These are phyloP conservation scores for Cheilosia variabilis DNA, from an alignment of 2,888 invertebrate genomes.

Conservation along the genomic window DNA sequence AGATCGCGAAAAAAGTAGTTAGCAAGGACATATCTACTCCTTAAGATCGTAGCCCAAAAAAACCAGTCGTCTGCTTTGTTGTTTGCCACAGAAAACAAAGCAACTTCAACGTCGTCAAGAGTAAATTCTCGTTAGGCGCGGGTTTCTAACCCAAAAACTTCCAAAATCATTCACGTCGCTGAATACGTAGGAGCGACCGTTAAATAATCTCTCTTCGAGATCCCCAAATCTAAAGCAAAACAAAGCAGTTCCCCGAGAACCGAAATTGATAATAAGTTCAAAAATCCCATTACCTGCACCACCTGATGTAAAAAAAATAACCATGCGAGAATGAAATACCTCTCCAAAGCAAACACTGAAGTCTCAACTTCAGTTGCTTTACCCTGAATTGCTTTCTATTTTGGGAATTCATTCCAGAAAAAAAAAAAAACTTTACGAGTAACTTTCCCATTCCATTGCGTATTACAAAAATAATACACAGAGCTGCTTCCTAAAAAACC, in stretches of 20 bases:
- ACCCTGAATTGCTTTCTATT: slow-evolving; percentile 58
- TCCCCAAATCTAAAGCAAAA: neutral
- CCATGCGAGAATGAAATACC: slow-evolving; percentile 1
- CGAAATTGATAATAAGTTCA: slow-evolving; percentile 42
- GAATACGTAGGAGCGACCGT: neutral
- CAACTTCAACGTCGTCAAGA: too few species aligned
- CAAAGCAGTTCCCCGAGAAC: neutral
- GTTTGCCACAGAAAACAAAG: too few species aligned
- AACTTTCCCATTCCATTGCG: slow-evolving; percentile 27
- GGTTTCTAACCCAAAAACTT: too few species aligned
- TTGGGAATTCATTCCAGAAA: slow-evolving; percentile 53
- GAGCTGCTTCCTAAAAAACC: slow-evolving; percentile 1
- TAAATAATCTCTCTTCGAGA: too few species aligned
- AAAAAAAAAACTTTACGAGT: slow-evolving; percentile 14
- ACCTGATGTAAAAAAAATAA: slow-evolving; percentile 35
- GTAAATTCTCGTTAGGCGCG: too few species aligned
- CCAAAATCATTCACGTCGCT: neutral
- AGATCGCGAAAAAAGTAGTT: too few species aligned
- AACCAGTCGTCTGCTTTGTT: too few species aligned
- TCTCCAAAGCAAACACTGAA: slow-evolving; percentile 52
- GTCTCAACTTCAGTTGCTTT: slow-evolving; percentile 52
- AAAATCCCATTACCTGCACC: slow-evolving; percentile 28
- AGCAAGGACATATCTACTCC: too few species aligned
- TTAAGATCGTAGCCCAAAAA: too few species aligned
- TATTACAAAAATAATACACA: slow-evolving; percentile 22